phyloP scores from a whole-genome alignment of 2,797 vertebrate species.

The Brachymystax lenok region DNA sequence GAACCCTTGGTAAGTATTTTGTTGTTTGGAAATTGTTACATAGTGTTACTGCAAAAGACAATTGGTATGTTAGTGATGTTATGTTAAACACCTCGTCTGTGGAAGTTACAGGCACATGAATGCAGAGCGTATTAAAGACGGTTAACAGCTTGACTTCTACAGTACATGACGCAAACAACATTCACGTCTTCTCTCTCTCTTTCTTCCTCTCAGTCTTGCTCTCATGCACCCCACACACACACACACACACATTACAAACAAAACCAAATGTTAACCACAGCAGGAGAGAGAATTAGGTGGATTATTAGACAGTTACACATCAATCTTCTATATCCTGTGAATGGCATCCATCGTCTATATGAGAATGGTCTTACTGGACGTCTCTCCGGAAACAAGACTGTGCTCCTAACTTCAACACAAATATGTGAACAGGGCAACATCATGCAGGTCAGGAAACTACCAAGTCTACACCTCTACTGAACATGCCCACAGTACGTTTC shows the following conservation, averaged over 20 bases:
- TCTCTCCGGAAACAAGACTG: slow-evolving; percentile 20
- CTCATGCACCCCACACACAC: no score
- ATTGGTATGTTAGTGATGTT: slow-evolving; percentile 9
- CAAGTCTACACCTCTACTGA: slow-evolving; percentile 41
- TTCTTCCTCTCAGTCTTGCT: neutral
- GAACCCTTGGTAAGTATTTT: no score
- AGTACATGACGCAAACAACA: neutral
- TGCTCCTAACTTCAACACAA: slow-evolving; percentile 25
- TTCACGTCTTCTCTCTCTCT: neutral
- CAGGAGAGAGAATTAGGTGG: no score
- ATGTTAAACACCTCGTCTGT: slow-evolving; percentile 34
- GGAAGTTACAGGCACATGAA: slow-evolving; percentile 15
- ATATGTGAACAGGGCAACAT: neutral
- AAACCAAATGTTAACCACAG: no score
- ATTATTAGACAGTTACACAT: no score
- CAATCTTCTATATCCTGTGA: neutral
- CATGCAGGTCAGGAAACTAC: slow-evolving; percentile 51
- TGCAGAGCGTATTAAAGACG: neutral
- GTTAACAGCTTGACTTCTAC: neutral
- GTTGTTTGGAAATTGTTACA: no score
- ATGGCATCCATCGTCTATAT: slow-evolving; percentile 33
- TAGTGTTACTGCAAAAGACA: slow-evolving; percentile 24
- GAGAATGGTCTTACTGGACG: slow-evolving; percentile 23
- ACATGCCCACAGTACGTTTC: slow-evolving; percentile 41
- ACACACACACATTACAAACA: no score